Conservation (phyloP, 2,888 invertebrate genomes). For the Mystacides longicornis region DNA sequence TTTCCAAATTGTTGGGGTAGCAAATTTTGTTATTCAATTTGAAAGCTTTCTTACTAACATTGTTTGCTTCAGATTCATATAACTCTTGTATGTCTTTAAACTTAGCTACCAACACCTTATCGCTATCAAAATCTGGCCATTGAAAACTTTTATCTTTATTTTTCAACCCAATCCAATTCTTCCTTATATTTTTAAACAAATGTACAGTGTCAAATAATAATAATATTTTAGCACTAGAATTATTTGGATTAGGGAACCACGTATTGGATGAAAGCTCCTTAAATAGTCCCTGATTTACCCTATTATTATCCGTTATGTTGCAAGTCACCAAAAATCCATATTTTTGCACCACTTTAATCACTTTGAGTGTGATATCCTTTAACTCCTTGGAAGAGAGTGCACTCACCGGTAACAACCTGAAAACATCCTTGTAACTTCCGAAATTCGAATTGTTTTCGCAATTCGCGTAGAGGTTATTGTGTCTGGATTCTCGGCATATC, state of each 20-base stretch:
- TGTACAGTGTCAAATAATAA: too few relatives aligned
- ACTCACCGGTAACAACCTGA: too few relatives aligned
- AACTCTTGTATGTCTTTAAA: neutral
- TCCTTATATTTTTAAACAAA: constrained; percentile 4
- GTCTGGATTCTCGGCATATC: neutral
- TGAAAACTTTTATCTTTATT: too few relatives aligned
- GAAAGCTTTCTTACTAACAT: neutral
- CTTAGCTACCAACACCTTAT: neutral
- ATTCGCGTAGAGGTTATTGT: too few relatives aligned
- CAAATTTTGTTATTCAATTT: neutral
- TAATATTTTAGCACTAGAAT: neutral
- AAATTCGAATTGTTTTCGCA: neutral
- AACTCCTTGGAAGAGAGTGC: too few relatives aligned
- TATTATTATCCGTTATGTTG: neutral
- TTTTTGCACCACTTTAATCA: neutral
- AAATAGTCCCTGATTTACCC: neutral
- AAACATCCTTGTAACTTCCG: neutral
- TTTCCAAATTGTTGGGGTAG: neutral
- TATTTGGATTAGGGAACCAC: neutral
- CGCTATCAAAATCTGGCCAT: too few relatives aligned
- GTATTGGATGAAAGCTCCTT: neutral
- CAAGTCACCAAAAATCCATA: neutral
- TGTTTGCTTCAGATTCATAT: too few relatives aligned
- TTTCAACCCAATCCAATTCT: constrained; percentile 2
- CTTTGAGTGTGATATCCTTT: too few relatives aligned